Base-by-base conservation (phyloP, 2,888 invertebrate genomes). In the Pristionchus mayeri region DNA sequence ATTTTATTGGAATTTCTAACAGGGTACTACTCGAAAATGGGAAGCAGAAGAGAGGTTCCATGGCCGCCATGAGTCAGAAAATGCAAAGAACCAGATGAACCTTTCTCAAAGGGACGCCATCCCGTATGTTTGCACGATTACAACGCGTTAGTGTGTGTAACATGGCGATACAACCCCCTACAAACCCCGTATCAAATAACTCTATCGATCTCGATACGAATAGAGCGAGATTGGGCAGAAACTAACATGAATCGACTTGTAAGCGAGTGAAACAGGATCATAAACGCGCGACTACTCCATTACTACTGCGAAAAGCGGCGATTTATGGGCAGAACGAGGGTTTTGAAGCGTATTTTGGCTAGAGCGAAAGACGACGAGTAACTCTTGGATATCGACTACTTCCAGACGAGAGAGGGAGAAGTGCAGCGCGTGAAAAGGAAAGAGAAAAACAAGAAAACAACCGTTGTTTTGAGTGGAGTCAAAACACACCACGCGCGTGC, bases 91-190 rank as follows among this genome's bases (percentile, higher is more conserved):
- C 34, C 67, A 67, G 67, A 67, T 67, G 67, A 67, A 37, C 6
- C 21, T n/a, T 40, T 2, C 40, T 6, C n/a, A 40, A 71, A 24
- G 40, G 24, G 24, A 71, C 71, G 37, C 71, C n/a, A 71, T 71
- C 71, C 37, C n/a, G 71, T 40, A 71, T 71, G 71, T 71, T 71
- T 71, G 71, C 44, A 40, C 71, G 71, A 71, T 71, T 71, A 71
- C 71, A 71, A 71, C 71, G 30, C 37, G 71, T 24, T 40, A 27
- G 21, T 24, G 71, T 71, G 71, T 71, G 40, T 44, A 40, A 71
- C 40, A 44, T 4, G 71, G 37, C 71, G 71, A 18, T 71, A 71
- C 71, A 71, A 71, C 71, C 24, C 57, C 71, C 40, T 71, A 71
- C 71, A 71, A 71, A 71, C 71, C 71, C 71, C 71, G 11, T 71